Percentiles rank a stretch among this genome's conserved stretches.
phyloP scores from a whole-genome alignment of 2,113 vertebrate species.

The Apaloderma vittatum region DNA sequence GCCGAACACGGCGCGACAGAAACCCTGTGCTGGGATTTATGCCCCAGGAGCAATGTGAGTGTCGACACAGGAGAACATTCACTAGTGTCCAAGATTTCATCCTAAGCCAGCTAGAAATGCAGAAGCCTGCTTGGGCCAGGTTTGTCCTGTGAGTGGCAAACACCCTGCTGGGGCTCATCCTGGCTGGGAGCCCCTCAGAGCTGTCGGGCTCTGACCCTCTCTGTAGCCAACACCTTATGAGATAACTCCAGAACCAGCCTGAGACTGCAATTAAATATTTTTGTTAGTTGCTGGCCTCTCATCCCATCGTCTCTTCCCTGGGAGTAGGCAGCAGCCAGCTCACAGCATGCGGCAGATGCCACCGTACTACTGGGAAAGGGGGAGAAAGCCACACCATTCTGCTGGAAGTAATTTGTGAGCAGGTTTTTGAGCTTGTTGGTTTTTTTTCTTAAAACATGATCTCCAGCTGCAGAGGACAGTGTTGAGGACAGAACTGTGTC shows the following conservation, averaged over 20 bases:
- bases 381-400: not conserved
- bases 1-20: fast-evolving
- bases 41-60: fast-evolving
- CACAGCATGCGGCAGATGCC: not conserved
- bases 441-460: not conserved
- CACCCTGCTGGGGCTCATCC: not conserved
- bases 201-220: not conserved
- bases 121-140: not conserved
- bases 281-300: not conserved
- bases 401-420: not conserved
- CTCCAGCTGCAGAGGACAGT: not conserved
- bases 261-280: not conserved
- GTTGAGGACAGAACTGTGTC: not conserved
- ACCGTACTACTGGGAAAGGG: fast-evolving
- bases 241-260: not conserved
- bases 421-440: not conserved
- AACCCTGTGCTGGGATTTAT: not conserved
- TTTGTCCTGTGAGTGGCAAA: not conserved
- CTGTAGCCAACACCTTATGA: not conserved
- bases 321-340: not conserved
- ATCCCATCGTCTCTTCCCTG: fast-evolving
- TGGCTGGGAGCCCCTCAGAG: too few species aligned
- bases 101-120: fast-evolving
- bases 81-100: not conserved
- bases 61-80: not conserved